Percentiles rank a stretch among this genome's conserved stretches.
Conservation (phyloP, 2,888 invertebrate genomes). For the Parnassius apollo region DNA sequence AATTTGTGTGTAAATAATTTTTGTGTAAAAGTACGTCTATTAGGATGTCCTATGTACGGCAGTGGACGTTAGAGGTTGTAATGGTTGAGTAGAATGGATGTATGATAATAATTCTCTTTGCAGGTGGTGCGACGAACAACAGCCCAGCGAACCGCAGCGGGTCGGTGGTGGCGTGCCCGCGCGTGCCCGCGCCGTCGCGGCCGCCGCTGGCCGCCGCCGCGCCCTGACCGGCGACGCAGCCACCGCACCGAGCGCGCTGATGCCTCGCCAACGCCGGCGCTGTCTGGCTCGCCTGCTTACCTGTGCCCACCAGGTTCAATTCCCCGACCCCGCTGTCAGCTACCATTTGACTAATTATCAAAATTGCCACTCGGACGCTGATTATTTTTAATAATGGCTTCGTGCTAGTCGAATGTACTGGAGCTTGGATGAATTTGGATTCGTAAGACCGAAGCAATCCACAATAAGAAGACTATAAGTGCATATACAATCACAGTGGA, state of each 20-base stretch:
- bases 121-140: conserved; percentile 64
- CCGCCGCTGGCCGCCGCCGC: conserved; percentile 72
- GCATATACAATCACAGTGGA: no score
- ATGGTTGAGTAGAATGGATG: no score
- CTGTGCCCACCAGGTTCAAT: conserved; percentile 48
- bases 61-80: no score
- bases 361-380: not conserved
- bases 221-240: conserved; percentile 69
- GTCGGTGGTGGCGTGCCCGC: conserved; percentile 83
- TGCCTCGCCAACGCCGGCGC: conserved; percentile 56
- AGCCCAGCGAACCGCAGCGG: conserved; percentile 64
- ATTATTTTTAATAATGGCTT: not conserved
- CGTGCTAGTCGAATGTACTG: no score
- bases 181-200: conserved; percentile 79
- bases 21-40: no score
- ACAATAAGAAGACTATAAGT: no score
- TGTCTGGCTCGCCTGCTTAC: conserved; percentile 69
- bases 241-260: conserved; percentile 71
- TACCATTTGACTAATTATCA: conserved; percentile 19
- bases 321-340: conserved; percentile 48
- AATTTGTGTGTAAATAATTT: no score
- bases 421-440: no score
- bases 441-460: no score
- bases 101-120: not conserved
- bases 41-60: no score